Evolutionary conservation across 2,113 vertebrate species (phyloP).

Genomic region (rat (Rattus norvegicus)): GRCr8 NC_086035.1:63091501-63092000

Average conservation of each 20-base stretch:
- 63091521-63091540: neutral
- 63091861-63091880: neutral
- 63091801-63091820: neutral
- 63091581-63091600: no score
- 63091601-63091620: neutral
- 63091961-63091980: neutral
- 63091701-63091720: neutral
- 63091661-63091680: neutral
- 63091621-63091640: fast-evolving
- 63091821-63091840: neutral
- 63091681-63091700: neutral
- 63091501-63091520: neutral
- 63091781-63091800: neutral
- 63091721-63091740: neutral
- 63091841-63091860: neutral
- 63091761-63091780: neutral
- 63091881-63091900: neutral
- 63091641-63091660: neutral
- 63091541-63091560: neutral
- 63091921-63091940: neutral
- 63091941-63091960: neutral
- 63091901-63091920: neutral
- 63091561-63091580: neutral
- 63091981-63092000: neutral
- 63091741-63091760: neutral